Evolutionary conservation across 2,888 invertebrate species (phyloP).

Genomic region (Troilus luridus): DNA sequence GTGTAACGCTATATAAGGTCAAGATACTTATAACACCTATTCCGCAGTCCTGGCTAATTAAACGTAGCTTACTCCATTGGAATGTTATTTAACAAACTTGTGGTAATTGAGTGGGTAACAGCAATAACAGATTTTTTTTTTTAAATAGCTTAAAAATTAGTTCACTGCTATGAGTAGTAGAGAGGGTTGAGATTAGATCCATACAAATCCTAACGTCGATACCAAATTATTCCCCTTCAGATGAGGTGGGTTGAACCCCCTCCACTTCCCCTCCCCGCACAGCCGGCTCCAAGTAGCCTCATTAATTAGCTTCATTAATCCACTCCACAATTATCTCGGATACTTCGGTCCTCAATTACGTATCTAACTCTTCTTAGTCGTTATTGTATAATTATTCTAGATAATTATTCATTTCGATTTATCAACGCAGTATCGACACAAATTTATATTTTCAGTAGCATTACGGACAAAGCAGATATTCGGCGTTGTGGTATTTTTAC

Average conservation of each 20-base stretch:
- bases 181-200: not conserved
- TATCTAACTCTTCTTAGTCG: not conserved
- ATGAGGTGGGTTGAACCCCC: not conserved
- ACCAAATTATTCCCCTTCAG: not conserved
- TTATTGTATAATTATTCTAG: not conserved
- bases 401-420: not conserved
- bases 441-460: too few relatives aligned
- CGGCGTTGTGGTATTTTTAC: too few relatives aligned
- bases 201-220: not conserved
- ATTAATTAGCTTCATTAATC: not conserved
- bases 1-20: too few relatives aligned
- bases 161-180: not conserved
- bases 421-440: too few relatives aligned
- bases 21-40: too few relatives aligned
- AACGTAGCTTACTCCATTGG: too few relatives aligned
- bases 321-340: not conserved
- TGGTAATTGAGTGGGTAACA: too few relatives aligned
- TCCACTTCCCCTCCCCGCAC: not conserved
- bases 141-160: too few relatives aligned
- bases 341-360: not conserved
- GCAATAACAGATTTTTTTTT: too few relatives aligned
- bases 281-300: not conserved
- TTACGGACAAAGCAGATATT: too few relatives aligned
- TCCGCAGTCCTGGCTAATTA: too few relatives aligned
- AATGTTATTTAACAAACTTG: too few relatives aligned